phyloP scores from a whole-genome alignment of 2,888 invertebrate species.

The Alentia gelatinosa region DNA sequence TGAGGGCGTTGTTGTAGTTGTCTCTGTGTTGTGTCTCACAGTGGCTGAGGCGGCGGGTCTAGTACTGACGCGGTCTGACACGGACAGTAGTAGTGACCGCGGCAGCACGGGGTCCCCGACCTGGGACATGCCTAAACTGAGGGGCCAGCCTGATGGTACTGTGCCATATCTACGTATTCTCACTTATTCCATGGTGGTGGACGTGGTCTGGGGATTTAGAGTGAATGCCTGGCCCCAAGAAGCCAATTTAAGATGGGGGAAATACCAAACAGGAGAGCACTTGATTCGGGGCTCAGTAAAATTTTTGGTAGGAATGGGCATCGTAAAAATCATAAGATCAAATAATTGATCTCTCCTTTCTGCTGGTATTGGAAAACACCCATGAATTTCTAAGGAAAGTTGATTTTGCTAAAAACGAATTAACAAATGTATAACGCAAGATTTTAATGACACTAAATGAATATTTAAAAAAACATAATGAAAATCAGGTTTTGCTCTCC shows the following conservation, averaged over 20 bases:
- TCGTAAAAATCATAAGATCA: too few species aligned
- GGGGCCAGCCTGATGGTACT: constrained; percentile 8
- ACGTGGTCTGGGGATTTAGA: not conserved
- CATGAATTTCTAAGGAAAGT: too few species aligned
- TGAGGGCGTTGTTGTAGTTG: constrained; percentile 5
- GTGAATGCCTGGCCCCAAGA: not conserved
- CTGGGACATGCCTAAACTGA: constrained; percentile 70
- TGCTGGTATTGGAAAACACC: too few species aligned
- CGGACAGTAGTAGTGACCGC: constrained; percentile 58
- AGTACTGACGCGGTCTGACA: constrained; percentile 53
- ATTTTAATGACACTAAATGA: too few species aligned
- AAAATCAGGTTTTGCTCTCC: not conserved
- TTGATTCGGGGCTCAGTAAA: too few species aligned
- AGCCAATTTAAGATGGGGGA: not conserved
- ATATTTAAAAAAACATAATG: too few species aligned
- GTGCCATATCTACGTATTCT: not conserved
- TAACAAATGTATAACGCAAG: too few species aligned
- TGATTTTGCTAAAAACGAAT: too few species aligned
- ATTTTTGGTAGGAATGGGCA: too few species aligned
- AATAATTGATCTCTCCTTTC: too few species aligned
- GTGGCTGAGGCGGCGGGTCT: constrained; percentile 61
- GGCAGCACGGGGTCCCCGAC: constrained; percentile 71
- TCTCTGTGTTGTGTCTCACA: constrained; percentile 32
- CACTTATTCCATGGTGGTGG: not conserved
- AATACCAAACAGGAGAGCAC: constrained; percentile 1